Conservation (phyloP, 2,888 invertebrate genomes). For the Papilio gigon region DNA sequence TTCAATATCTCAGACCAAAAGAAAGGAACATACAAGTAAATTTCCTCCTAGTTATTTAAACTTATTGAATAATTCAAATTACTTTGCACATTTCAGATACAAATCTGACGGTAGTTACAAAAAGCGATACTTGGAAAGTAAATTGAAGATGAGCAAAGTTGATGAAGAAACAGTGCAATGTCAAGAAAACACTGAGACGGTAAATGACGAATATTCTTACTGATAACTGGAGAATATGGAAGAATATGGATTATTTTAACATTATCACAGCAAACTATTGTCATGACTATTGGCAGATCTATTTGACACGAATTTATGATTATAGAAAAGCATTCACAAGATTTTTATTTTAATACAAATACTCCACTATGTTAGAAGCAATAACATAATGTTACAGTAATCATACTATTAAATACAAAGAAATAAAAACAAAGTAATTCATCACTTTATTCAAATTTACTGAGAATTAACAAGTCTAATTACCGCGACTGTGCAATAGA, state of each 20-base stretch:
- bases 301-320: background rate
- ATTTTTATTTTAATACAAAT: background rate
- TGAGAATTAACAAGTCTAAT: background rate
- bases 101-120: conserved; percentile 85
- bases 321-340: conserved; percentile 1
- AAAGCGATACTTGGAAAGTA: conserved; percentile 79
- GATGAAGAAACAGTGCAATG: conserved; percentile 45
- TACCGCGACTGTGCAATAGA: background rate
- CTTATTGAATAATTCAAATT: background rate
- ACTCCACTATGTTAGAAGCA: background rate
- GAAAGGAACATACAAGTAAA: no score
- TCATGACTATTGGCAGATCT: background rate
- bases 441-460: background rate
- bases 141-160: conserved; percentile 49
- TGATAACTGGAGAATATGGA: conserved; percentile 33
- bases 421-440: background rate
- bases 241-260: conserved; percentile 24
- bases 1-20: no score
- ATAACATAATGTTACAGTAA: background rate
- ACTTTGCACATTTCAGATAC: conserved; percentile 57
- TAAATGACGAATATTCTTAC: conserved; percentile 23
- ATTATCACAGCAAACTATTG: background rate
- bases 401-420: background rate
- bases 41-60: no score
- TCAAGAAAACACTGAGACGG: conserved; percentile 39